Base-by-base conservation (phyloP, 2,797 vertebrate species). In the Peromyscus melanophrys region DNA sequence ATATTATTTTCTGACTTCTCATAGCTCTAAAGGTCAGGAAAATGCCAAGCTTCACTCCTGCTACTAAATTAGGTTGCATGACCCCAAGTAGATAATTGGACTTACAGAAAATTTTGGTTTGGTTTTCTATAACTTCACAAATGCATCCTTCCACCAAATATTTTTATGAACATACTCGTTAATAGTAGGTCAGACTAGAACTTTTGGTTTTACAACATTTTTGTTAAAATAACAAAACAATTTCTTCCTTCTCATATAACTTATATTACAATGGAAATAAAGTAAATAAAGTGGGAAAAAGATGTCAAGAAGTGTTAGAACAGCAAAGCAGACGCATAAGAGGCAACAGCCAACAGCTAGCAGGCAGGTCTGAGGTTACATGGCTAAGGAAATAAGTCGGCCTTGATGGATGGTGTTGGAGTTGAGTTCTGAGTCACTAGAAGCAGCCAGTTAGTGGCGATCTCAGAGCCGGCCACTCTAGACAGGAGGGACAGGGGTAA, bases 181-280 rank as follows among this genome's bases (percentile, higher is more conserved):
- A 67, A n/a, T 57, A 61, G 49, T 61, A 88, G 25, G 57, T 86
- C n/a, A 87, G 13, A 91, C 19, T 77, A 69, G 43, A 67, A 6
- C 29, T 61, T 94, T 67, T 55, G 5, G 29, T 93, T 85, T 95
- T 69, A 89, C 59, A 91, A 96, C 49, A 95, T 94, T 83, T 67
- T 91, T 25, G 10, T 67, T 95, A 76, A 77, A 52, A n/a, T 40
- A 37, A 90, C 6, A 83, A 89, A 69, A 75, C 14, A 82, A 52
- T 90, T 87, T 61, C 37, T 89, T 11, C 90, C 1, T 95, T 95
- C 29, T 90, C 23, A 73, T 86, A 43, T 21, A 83, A 19, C 16
- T 76, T 81, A 65, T 77, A 11, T 75, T 91, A 2, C 31, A 59
- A 2, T 92, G 52, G 78, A 55, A 89, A n/a, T 80, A 76, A 91